Percentiles rank a stretch among this genome's conserved stretches.
These are phyloP conservation scores for Rhombomys opimus DNA, from an alignment of 2,113 vertebrate species.

Conservation along the genomic window DNA sequence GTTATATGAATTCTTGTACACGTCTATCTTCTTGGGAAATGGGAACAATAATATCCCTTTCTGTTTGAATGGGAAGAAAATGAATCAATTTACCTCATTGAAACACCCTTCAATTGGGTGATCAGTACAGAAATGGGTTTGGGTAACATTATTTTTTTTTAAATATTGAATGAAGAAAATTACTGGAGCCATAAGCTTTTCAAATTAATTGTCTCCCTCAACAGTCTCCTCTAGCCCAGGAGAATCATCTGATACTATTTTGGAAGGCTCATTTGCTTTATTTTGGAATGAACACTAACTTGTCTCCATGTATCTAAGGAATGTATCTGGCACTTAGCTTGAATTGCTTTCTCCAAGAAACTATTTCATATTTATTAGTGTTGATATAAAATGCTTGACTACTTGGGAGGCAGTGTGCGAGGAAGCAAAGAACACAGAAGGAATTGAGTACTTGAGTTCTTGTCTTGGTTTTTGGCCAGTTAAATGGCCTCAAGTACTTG, in stretches of 20 bases:
- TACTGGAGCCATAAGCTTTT: slow-evolving; percentile 4
- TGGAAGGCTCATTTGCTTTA: background rate
- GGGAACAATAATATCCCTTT: background rate
- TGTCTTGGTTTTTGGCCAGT: slow-evolving; percentile 12
- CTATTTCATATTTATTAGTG: slow-evolving; percentile 65
- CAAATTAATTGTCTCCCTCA: background rate
- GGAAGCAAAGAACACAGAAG: background rate
- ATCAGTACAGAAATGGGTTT: background rate
- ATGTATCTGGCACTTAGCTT: slow-evolving; percentile 52
- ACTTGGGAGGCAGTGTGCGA: background rate
- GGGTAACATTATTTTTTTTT: slow-evolving; percentile 4
- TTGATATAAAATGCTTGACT: slow-evolving; percentile 53
- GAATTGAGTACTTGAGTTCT: slow-evolving; percentile 19
- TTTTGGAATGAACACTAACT: slow-evolving; percentile 44
- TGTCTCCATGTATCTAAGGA: slow-evolving; percentile 51
- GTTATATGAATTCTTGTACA: background rate
- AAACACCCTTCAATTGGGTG: background rate
- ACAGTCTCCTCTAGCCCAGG: background rate
- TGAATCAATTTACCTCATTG: background rate
- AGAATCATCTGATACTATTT: background rate
- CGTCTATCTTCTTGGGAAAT: background rate
- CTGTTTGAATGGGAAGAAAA: background rate
- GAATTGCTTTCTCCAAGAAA: slow-evolving; percentile 51
- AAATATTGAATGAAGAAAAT: slow-evolving; percentile 20
- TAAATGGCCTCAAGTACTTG: background rate